Conservation (phyloP, 1,140 invertebrate genomes). For the Drosophila setifemur region DNA sequence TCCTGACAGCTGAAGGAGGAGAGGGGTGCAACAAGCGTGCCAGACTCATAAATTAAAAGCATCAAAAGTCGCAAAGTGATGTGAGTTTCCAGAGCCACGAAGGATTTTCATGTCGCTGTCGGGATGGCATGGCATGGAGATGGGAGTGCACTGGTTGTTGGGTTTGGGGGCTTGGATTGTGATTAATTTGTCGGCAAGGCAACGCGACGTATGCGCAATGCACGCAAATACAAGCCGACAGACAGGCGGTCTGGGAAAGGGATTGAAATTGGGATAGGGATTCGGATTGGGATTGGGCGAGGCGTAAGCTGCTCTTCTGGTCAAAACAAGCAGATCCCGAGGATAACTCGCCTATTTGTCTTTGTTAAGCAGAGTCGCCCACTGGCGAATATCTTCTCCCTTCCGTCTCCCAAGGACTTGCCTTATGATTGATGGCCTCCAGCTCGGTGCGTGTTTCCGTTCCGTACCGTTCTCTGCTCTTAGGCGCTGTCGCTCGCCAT, state of each 20-base stretch:
- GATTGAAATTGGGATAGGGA: neutral
- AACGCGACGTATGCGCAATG: slow-evolving; percentile 66
- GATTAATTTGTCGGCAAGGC: slow-evolving; percentile 66
- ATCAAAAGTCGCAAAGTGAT: slow-evolving; percentile 44
- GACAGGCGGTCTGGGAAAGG: slow-evolving; percentile 6
- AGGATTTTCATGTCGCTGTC: slow-evolving; percentile 37
- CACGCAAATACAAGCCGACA: slow-evolving; percentile 38
- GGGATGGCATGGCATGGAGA: neutral
- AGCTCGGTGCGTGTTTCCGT: slow-evolving; percentile 41
- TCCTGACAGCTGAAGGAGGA: neutral
- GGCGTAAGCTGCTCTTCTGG: slow-evolving; percentile 19
- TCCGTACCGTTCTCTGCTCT: no score
- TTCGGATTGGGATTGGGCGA: neutral
- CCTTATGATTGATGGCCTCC: slow-evolving; percentile 65
- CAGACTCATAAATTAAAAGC: slow-evolving; percentile 57
- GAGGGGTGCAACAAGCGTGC: slow-evolving; percentile 32
- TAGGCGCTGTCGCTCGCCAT: slow-evolving; percentile 47
- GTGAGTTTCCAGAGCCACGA: slow-evolving; percentile 35
- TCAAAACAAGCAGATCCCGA: slow-evolving; percentile 41
- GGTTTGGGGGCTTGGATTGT: slow-evolving; percentile 31
- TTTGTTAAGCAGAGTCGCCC: slow-evolving; percentile 54
- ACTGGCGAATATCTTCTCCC: neutral
- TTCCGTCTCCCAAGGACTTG: neutral
- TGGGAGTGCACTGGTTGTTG: neutral
- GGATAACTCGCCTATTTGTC: slow-evolving; percentile 61